Base-by-base conservation (phyloP, 1,140 invertebrate genomes). In the Penaeus vannamei region DNA sequence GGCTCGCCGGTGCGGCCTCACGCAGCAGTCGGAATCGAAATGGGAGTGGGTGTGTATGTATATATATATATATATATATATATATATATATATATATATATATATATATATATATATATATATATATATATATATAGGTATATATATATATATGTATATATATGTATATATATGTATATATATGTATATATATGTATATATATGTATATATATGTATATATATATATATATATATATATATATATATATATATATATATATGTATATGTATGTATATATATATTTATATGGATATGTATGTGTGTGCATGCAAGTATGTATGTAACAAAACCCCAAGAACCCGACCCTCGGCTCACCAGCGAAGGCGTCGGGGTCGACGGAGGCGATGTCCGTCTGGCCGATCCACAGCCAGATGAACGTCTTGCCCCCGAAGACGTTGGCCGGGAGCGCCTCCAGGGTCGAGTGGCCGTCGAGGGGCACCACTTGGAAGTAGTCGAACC, bases 401-500 rank as follows among this genome's bases (percentile, higher is more conserved):
- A 85, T 76, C 69, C 69, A 77, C 22, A 85, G 66, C 46, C 59
- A 85, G 66, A 77, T 60, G 84, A 85, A 85, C 53, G 84, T 85
- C 66, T n/a, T 77, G 69, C 12, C 12, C 19, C 84, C 84, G 84
- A 85, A 85, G 42, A 85, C 84, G 46, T 77, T 62, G 84, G 84
- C 84, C 3, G 84, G 84, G 53, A 85, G 46, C 46, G 72, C 77
- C 53, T 85, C 84, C 32, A 85, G 84, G 19, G 69, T 29, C 19
- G 66, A 85, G 17, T 59, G 66, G 29, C 84, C 84, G 42, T 59
- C 61, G 4, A 85, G 69, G 19, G 72, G 72, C 23, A 85, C 84
- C 36, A 85, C 72, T 53, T 85, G 69, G 84, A 85, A 85, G 84
- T 59, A 85, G 66, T 85, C 66, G 84, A 85, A 85, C 23, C 29